Evolutionary conservation across 2,113 vertebrate genomes (phyloP).

Genomic region (Pyxicephalus adspersus): DNA sequence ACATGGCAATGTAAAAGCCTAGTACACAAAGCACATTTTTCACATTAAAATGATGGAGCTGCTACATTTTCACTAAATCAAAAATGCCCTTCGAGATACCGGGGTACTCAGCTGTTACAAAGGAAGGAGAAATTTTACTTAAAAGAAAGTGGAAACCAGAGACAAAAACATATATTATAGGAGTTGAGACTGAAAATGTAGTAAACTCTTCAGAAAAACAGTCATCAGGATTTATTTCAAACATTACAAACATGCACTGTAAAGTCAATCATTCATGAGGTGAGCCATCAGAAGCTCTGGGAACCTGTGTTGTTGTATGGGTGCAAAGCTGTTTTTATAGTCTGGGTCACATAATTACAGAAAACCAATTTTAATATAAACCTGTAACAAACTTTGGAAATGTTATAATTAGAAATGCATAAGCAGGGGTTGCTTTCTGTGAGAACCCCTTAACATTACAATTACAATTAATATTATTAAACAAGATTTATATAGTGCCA

Average conservation of each 20-base stretch:
- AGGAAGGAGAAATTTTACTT: not conserved
- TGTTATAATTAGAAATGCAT: too few species aligned
- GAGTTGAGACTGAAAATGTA: too few species aligned
- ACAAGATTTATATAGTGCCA: too few species aligned
- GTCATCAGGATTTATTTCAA: conserved; percentile 3
- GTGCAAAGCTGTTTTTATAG: too few species aligned
- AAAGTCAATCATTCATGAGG: not conserved
- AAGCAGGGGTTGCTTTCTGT: too few species aligned
- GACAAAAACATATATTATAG: too few species aligned
- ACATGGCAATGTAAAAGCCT: conserved; percentile 27
- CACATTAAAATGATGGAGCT: conserved; percentile 41
- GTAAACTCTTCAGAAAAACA: not conserved
- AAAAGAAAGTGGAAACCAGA: conserved; percentile 8
- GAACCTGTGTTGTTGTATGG: too few species aligned
- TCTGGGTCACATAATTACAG: too few species aligned
- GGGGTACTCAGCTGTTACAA: conserved; percentile 3
- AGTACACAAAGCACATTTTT: conserved; percentile 32
- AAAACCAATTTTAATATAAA: too few species aligned
- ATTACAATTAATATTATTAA: too few species aligned
- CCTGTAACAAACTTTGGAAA: too few species aligned
- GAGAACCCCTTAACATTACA: too few species aligned
- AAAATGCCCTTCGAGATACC: conserved; percentile 18
- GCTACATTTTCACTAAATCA: conserved; percentile 24
- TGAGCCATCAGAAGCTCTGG: not conserved
- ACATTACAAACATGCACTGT: not conserved